A percentile compares a stretch with the other conserved stretches of the same genome.
Evolutionary conservation across 2,797 vertebrate species (phyloP).

Genomic region (Fringilla coelebs): DNA sequence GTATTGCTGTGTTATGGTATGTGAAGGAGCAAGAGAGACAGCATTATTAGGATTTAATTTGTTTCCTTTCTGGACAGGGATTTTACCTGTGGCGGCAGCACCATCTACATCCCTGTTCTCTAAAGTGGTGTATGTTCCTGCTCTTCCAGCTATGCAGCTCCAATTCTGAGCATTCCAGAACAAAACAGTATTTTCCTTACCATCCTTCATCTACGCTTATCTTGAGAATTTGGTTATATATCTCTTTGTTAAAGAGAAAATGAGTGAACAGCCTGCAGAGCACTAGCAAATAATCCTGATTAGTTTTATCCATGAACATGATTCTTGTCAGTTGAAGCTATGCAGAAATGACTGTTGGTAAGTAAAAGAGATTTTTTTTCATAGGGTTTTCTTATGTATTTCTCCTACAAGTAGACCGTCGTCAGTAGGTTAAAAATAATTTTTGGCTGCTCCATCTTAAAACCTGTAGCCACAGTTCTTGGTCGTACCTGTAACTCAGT

Average conservation of each 20-base stretch:
- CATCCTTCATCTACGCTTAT: not conserved
- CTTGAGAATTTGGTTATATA: not conserved
- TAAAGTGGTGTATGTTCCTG: fast-evolving
- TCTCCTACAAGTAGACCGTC: not conserved
- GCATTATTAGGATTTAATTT: not conserved
- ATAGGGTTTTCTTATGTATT: not conserved
- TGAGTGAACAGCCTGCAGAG: not conserved
- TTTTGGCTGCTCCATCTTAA: not conserved
- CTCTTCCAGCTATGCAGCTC: not conserved
- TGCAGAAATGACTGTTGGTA: not conserved
- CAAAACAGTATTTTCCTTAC: not conserved
- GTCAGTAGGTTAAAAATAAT: not conserved
- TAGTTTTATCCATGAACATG: not conserved
- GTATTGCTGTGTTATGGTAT: not conserved
- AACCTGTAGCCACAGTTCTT: not conserved
- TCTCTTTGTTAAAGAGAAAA: not conserved
- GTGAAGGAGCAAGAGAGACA: not conserved
- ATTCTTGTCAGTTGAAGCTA: not conserved
- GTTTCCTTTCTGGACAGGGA: not conserved
- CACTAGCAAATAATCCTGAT: not conserved
- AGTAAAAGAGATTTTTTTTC: not conserved
- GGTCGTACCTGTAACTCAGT: not conserved
- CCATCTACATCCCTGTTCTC: not conserved
- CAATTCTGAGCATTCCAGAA: not conserved
- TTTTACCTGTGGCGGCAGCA: not conserved